phyloP scores from a whole-genome alignment of 2,113 vertebrate genomes.

The Physeter macrocephalus region DNA sequence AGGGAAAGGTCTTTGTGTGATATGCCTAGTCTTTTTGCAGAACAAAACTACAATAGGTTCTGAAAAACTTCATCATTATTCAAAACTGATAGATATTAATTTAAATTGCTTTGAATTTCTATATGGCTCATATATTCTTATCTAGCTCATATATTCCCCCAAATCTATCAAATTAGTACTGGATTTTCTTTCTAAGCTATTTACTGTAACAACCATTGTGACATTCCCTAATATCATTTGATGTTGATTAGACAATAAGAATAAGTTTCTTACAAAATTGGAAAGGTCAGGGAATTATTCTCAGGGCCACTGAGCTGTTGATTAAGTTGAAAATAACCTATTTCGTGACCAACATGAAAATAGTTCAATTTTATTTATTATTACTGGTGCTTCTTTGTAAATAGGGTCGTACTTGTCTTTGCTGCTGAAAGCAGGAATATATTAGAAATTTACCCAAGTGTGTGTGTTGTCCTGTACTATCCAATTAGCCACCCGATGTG shows the following conservation, averaged over 20 bases:
- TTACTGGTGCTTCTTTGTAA: not conserved
- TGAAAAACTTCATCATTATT: conserved; percentile 40
- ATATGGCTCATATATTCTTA: conserved; percentile 19
- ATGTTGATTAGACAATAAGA: conserved; percentile 45
- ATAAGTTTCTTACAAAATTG: conserved; percentile 29
- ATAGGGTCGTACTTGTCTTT: not conserved
- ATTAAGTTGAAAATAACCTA: not conserved
- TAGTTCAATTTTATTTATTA: not conserved
- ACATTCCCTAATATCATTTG: not conserved
- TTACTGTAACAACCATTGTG: conserved; percentile 5
- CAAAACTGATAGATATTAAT: conserved; percentile 49
- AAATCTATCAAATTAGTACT: conserved; percentile 34
- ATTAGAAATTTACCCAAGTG: not conserved
- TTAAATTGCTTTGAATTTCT: conserved; percentile 55
- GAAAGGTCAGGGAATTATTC: not conserved
- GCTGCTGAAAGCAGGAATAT: not conserved
- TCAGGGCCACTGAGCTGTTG: not conserved
- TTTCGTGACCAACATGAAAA: not conserved
- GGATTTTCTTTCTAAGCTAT: conserved; percentile 54
- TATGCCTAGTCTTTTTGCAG: not conserved
- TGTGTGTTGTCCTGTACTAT: not conserved
- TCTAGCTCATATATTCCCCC: not conserved
- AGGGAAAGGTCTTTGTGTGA: not conserved
- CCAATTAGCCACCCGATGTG: not conserved
- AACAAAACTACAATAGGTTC: conserved; percentile 12